Base-by-base conservation (phyloP, 2,888 invertebrate species). In the Drosophila suboccidentalis region DNA sequence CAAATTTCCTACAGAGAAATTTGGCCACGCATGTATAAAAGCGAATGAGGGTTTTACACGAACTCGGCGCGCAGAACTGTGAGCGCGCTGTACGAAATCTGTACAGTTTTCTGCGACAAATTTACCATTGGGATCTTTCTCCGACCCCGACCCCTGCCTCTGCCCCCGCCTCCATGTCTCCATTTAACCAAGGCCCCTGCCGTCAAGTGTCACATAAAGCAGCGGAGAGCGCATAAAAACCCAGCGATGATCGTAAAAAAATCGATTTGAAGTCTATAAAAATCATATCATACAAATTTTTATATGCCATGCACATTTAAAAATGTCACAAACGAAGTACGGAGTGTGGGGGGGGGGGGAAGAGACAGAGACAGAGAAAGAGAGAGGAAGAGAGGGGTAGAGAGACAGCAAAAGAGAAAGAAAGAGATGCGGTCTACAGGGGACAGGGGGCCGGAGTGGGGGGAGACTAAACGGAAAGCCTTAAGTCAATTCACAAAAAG, bases 201-300 rank as follows among this genome's bases (percentile, higher is more conserved):
- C 46, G 67, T 22, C 46, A 22, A 46, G 67, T 89, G 86, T 89
- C 90, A 75, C 90, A 84, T 89, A 89, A 84, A 84, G 58, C 82
- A 81, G 79, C 60, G 55, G 78, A 68, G 49, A 71, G 68, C 80
- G 76, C 89, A 89, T 83, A 89, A 89, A 88, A 83, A 62, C 61
- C 71, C 71, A 66, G 84, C 81, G 62, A 82, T 87, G 85, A 84
- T 84, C 84, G 53, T 84, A 84, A 84, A 84, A 89, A 89, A 71
- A 89, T 87, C 84, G 90, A 89, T 89, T 89, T 87, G 90, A 78
- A 87, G 88, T 85, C 84, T 57, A 84, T 89, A 84, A 84, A 84
- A 84, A 85, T 84, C 84, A 87, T 89, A 87, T 84, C 79, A 84
- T 78, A 89, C 88, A 82, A 87, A 87, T 84, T 89, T 89, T 75